phyloP scores from a whole-genome alignment of 2,797 vertebrate genomes.

The Valencia hispanica region DNA sequence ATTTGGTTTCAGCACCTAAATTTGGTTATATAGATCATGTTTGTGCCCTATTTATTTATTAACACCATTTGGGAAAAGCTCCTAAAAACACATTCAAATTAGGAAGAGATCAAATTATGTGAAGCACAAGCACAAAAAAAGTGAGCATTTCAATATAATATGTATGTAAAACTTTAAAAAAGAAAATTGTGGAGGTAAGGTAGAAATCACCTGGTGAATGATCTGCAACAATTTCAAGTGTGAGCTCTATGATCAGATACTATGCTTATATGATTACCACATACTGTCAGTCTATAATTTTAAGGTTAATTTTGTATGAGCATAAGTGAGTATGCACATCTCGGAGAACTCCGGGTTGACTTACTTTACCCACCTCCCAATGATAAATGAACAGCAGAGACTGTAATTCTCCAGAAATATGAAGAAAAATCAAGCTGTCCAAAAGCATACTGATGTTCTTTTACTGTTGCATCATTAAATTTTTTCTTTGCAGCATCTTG shows the following conservation, averaged over 20 bases:
- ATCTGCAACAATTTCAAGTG: background rate
- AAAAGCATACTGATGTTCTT: background rate
- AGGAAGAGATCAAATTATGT: background rate
- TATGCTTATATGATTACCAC: background rate
- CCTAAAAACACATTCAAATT: background rate
- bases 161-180: background rate
- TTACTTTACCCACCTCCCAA: background rate
- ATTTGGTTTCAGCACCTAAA: background rate
- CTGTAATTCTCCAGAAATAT: background rate
- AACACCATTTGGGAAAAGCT: background rate
- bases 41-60: background rate
- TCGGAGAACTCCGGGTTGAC: background rate
- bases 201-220: background rate
- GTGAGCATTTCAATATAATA: background rate
- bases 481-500: background rate
- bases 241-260: too few species aligned
- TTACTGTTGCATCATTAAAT: background rate
- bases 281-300: too few species aligned
- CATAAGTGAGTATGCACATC: background rate
- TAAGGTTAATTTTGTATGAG: too few species aligned
- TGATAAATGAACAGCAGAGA: background rate
- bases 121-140: background rate
- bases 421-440: background rate
- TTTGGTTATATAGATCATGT: background rate
- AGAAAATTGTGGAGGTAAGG: background rate